Evolutionary conservation across 2,797 vertebrate species (phyloP).

Genomic region (Darevskia nairensis): DNA sequence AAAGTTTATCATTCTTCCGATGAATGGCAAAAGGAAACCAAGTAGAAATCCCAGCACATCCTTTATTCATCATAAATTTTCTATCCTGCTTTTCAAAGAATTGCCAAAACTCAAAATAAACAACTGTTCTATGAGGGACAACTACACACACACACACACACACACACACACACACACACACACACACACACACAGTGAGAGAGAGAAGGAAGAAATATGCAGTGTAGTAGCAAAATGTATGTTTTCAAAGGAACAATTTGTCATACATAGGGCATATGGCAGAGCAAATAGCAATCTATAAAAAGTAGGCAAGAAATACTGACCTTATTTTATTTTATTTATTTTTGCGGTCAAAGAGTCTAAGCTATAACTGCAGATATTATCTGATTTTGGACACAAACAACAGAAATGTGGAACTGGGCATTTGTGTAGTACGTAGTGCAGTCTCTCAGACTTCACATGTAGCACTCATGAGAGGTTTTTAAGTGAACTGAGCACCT

Average conservation of each 20-base stretch:
- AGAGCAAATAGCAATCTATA: neutral
- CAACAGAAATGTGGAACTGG: neutral
- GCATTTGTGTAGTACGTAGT: neutral
- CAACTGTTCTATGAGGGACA: neutral
- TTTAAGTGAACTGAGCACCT: no score
- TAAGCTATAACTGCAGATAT: neutral
- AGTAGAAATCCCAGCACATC: neutral
- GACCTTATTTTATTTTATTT: no score
- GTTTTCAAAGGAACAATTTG: neutral
- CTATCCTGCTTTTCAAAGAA: neutral
- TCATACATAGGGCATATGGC: neutral
- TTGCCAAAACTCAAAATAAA: constrained; percentile 6
- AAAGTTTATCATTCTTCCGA: constrained; percentile 25
- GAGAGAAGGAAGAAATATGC: neutral
- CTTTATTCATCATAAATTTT: neutral
- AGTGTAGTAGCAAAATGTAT: neutral
- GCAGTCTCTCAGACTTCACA: neutral
- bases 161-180: no score
- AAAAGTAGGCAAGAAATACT: neutral
- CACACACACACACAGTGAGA: no score
- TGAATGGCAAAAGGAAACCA: constrained; percentile 10
- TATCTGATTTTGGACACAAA: neutral
- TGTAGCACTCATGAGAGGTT: neutral
- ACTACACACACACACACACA: neutral
- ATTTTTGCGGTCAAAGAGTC: no score